Evolutionary conservation across 1,140 invertebrate species (phyloP), one percentile per base, ranked within the genome.

Genomic region (Formica selysi): DNA sequence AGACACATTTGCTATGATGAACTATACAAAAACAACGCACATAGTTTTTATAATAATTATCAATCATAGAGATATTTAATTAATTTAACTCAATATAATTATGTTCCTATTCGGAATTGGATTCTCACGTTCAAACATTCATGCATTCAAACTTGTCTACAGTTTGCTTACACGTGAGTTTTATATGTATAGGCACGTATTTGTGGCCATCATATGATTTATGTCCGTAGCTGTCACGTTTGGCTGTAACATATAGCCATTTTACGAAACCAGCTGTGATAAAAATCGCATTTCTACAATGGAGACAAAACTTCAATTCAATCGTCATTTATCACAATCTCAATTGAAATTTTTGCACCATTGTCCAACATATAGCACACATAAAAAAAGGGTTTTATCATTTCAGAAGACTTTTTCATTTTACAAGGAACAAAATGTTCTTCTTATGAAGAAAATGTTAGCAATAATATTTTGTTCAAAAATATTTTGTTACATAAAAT

Each of bases 191-290:
- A 22, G 41, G 48, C 51, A 41, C 65, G 48, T 59, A 48, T 80
- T 48, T 73, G 51, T 59, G 79, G 19, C 26, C 36, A 32, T 73
- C 51, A 51, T 51, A 44, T 81, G 67, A 81, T 81, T 81, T 81
- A 81, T 81, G 29, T 71, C 32, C 65, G 26, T 41, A 44, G 13
- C 79, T 81, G 79, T 81, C 79, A 59, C 26, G 67, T 71, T 29
- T 32, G 36, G 71, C 32, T 59, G 26, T 71, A 48, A 59, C 36
- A 57, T 71, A 71, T 44, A 13, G 26, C 59, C 51, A 68, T 81
- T 81, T 71, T 61, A 44, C 4, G 13, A 81, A 81, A 81, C 22
- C 51, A 32, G 6, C 51, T 57, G 22, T 44, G 67, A 81, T 81
- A 71, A n/a, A 70, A 29, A 59, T 73, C 79, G 36, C 26, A 44